These are phyloP conservation scores for Heliconius congener DNA, from an alignment of 1,140 invertebrate species.

Conservation along the genomic window DNA sequence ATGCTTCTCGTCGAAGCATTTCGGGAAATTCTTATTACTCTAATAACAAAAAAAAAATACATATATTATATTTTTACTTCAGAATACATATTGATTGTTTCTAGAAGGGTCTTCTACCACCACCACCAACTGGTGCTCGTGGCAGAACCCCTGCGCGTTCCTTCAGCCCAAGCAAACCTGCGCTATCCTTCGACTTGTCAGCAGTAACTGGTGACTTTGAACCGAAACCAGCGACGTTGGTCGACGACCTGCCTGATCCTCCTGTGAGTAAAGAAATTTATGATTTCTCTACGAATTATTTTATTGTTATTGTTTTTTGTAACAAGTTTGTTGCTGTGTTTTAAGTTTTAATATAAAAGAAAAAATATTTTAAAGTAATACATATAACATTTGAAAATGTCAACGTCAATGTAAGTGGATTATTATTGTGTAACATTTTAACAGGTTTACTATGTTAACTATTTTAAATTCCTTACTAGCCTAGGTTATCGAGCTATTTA, in stretches of 20 bases:
- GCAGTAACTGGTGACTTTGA: conserved; percentile 65
- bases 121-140: conserved; percentile 81
- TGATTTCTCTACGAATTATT: background rate
- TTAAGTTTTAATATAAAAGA: background rate
- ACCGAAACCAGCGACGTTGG: conserved; percentile 48
- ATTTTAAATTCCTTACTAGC: background rate
- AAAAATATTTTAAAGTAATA: background rate
- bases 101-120: conserved; percentile 83
- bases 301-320: background rate
- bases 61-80: too few relatives aligned
- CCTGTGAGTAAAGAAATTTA: conserved; percentile 24
- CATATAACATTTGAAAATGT: background rate
- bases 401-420: background rate
- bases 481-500: background rate
- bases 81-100: conserved; percentile 21
- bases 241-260: conserved; percentile 57
- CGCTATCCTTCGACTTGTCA: conserved; percentile 67
- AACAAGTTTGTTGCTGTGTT: background rate
- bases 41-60: too few relatives aligned
- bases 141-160: conserved; percentile 67
- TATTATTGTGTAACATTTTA: background rate
- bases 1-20: too few relatives aligned
- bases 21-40: too few relatives aligned
- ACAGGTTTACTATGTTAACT: background rate
- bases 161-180: conserved; percentile 74